Evolutionary conservation across 2,797 vertebrate genomes (phyloP), one percentile per base, ranked within the genome.

Genomic region (Hirundo rustica): DNA sequence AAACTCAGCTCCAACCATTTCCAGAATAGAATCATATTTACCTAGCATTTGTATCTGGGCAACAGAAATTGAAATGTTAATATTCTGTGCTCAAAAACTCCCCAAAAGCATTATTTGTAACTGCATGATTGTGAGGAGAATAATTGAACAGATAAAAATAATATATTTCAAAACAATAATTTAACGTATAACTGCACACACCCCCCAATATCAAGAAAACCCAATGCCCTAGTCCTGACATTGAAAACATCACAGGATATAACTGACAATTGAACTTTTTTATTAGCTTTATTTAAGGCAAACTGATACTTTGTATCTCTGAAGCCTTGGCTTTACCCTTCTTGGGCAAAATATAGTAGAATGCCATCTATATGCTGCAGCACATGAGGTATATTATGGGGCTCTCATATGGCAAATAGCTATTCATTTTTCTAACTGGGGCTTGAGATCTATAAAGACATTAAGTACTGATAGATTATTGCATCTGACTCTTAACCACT

Each of bases 361-460:
- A 2, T 55, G 6, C 4, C 8, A 61, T 47, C 75, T 67, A 34
- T 4, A 16, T 1, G 5, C 29, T 54, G 9, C 15, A 80, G 29
- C 3, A 58, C 44, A 34, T 53, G 72, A 83, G 7, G 20, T 10
- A 89, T 88, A n/a, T 11, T 65, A 2, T 48, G 51, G 34, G 36
- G 42, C 7, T 38, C 20, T 72, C 42, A 62, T n/a, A 73, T 30
- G 50, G 30, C 34, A 87, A 88, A 58, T 11, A 61, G 47, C 50
- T 80, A 62, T 16, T 85, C 3, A 27, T 78, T 68, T 94, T 91
- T 88, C 70, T 89, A 79, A 50, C 34, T 75, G 50, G 73, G 85
- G 36, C 22, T 89, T 85, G 45, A 85, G 70, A 93, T 64, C 73
- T 79, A 67, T 82, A 84, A 81, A 86, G 79, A 51, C 34, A 67